A percentile compares a stretch with the other conserved stretches of the same genome.
These are phyloP conservation scores for Cephus runcator DNA, from an alignment of 2,888 invertebrate species.

Conservation along the genomic window DNA sequence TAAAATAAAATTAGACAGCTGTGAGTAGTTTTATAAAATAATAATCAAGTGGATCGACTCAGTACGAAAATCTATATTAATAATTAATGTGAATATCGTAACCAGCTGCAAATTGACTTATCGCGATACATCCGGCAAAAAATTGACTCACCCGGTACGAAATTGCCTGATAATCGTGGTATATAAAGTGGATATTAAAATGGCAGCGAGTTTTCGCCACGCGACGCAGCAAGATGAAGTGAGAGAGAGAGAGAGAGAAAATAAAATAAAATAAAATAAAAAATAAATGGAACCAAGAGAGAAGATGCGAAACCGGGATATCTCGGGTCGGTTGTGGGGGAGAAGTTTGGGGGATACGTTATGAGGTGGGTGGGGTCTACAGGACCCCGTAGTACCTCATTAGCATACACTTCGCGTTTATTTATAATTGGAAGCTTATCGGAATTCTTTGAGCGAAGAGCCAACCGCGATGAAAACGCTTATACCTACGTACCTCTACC, in stretches of 20 bases:
- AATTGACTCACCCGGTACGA: not conserved
- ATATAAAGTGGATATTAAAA: constrained; percentile 32
- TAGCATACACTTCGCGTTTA: constrained; percentile 3
- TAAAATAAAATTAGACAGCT: not conserved
- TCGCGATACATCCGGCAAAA: not conserved
- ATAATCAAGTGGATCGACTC: not conserved
- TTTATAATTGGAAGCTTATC: not conserved
- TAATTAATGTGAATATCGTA: not conserved
- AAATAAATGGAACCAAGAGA: not conserved
- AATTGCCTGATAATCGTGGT: constrained; percentile 5
- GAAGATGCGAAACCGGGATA: not conserved
- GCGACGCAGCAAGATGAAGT: not conserved
- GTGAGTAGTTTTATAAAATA: not conserved
- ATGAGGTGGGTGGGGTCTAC: not conserved
- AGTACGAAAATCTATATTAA: not conserved
- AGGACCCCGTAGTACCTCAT: not conserved
- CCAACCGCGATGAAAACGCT: not conserved
- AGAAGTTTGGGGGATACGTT: not conserved
- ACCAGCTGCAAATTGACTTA: not conserved
- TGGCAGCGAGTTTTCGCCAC: constrained; percentile 6
- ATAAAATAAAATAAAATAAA: not conserved
- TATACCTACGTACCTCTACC: not conserved
- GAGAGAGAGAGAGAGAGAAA: not conserved
- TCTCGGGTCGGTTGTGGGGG: not conserved
- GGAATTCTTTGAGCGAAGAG: not conserved